A percentile compares a stretch with the other conserved stretches of the same genome.
phyloP scores from a whole-genome alignment of 2,888 invertebrate genomes.

The Agelastica alni region DNA sequence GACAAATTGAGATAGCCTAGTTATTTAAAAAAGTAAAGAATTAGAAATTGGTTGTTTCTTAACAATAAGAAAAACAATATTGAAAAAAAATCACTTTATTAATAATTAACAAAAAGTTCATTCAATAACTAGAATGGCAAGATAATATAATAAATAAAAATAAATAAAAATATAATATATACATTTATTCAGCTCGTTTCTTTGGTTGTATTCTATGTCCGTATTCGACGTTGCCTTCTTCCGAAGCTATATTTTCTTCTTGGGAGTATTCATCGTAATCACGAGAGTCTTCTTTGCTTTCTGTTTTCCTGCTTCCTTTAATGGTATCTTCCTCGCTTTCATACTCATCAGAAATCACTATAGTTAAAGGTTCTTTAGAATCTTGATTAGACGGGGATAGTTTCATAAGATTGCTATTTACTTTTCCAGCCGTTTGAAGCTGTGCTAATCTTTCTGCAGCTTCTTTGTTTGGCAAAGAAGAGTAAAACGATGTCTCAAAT shows the following conservation, averaged over 20 bases:
- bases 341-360: slow-evolving; percentile 58
- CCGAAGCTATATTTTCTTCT: slow-evolving; percentile 29
- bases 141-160: slow-evolving; percentile 33
- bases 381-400: slow-evolving; percentile 49
- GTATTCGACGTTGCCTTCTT: slow-evolving; percentile 32
- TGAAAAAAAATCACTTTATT: slow-evolving; percentile 17
- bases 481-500: slow-evolving; percentile 58
- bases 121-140: slow-evolving; percentile 32
- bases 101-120: slow-evolving; percentile 20
- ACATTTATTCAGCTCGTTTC: slow-evolving; percentile 25
- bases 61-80: too few species aligned
- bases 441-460: slow-evolving; percentile 65
- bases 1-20: too few species aligned
- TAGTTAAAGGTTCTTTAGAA: slow-evolving; percentile 60
- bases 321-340: slow-evolving; percentile 19
- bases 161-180: slow-evolving; percentile 33
- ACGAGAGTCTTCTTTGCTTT: slow-evolving; percentile 28
- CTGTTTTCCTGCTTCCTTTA: slow-evolving; percentile 34
- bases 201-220: slow-evolving; percentile 44
- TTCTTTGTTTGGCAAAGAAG: slow-evolving; percentile 66
- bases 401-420: slow-evolving; percentile 54
- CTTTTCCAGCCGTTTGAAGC: slow-evolving; percentile 62
- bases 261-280: slow-evolving; percentile 43
- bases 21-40: too few species aligned
- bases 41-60: too few species aligned